Evolutionary conservation across 2,888 invertebrate species (phyloP), one percentile per base, ranked within the genome.

Genomic region (Sesia bembeciformis): DNA sequence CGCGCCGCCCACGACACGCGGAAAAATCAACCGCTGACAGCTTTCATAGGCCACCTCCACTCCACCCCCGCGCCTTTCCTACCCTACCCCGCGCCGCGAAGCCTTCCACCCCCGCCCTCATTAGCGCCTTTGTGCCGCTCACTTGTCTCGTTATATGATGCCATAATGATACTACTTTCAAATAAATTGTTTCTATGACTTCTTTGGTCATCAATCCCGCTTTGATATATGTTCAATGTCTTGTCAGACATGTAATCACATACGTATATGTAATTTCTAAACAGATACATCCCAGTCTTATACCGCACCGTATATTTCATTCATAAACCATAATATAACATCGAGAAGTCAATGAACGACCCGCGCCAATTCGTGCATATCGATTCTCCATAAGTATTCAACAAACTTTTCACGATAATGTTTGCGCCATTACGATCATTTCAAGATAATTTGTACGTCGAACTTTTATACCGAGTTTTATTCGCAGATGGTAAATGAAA

Each of bases 11-110:
- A 84, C 86, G 85, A 85, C 87, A 87, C 88, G 85, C 84, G 83
- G 87, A 88, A 88, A 88, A 89, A 89, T 89, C 88, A 88, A 86
- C 88, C 88, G 86, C 86, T 87, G 87, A 87, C 88, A 88, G 87
- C 86, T 83, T 85, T 84, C 85, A 81, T 80, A 77, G 79, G 74
- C 77, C 78, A 75, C 78, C 79, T 69, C 74, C 67, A 67, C 72
- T 74, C 69, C 69, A 65, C 67, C 62, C 63, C 51, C 23, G 58
- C 57, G 61, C 57, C 58, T 54, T 52, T 59, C 62, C 56, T 41
- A 50, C 54, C 53, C 52, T 46, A 40, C 55, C 52, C 57, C 49
- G 53, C 58, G 57, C 54, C 59, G 61, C 57, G 55, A 66, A 54
- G 58, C 53, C 23, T 63, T 53, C 57, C 64, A 60, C 63, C 73